These are phyloP conservation scores for Cuniculus paca DNA, from an alignment of 2,797 vertebrate species.

Conservation along the genomic window DNA sequence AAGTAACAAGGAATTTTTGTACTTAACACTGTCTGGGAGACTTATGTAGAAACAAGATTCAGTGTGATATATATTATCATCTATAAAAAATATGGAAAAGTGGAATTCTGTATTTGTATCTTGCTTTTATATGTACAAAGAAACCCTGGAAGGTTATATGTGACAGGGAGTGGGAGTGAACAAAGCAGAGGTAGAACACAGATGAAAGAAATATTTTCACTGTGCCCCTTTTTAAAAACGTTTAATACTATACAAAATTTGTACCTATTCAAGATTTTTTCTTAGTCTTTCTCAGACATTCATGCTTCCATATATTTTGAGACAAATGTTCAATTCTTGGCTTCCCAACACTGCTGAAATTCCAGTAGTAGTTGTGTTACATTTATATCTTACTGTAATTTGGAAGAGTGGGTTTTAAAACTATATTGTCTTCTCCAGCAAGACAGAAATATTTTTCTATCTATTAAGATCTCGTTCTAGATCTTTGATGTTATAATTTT, in stretches of 20 bases:
- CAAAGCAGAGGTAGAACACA: not conserved
- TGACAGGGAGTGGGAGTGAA: not conserved
- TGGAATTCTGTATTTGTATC: not conserved
- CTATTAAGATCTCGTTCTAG: not conserved
- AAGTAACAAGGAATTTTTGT: not conserved
- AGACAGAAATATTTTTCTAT: not conserved
- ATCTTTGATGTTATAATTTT: not conserved
- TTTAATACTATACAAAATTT: constrained; percentile 33
- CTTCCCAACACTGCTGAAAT: not conserved
- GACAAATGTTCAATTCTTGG: not conserved
- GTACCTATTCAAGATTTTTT: not conserved
- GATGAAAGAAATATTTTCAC: not conserved
- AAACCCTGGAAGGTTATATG: not conserved
- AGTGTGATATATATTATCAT: not conserved
- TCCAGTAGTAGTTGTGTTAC: not conserved
- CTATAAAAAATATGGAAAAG: not conserved
- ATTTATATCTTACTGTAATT: constrained; percentile 13
- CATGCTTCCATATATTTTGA: not conserved
- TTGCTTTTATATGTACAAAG: not conserved
- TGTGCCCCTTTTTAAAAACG: not conserved
- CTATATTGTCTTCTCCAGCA: not conserved
- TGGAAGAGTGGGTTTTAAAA: not conserved
- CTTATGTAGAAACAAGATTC: not conserved
- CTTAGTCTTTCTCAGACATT: not conserved
- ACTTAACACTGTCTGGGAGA: not conserved